Percentiles rank a stretch among this genome's conserved stretches.
These are phyloP conservation scores for Holothuria glaberrima DNA, from an alignment of 35 echinoderm and acorn worm species.

Conservation along the genomic window DNA sequence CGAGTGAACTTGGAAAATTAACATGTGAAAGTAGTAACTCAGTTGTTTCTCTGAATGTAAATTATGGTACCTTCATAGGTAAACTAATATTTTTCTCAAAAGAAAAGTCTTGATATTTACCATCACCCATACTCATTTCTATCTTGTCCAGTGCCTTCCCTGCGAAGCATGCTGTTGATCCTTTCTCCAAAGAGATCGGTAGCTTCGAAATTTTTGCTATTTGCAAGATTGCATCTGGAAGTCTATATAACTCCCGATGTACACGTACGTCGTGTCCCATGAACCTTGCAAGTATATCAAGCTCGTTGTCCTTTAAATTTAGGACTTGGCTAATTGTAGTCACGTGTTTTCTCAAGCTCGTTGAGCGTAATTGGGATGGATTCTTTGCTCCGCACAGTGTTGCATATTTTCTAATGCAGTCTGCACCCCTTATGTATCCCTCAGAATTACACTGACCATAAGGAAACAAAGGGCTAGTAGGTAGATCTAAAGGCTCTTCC, in stretches of 20 bases:
- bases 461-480: too few relatives aligned
- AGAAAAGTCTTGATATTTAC: too few relatives aligned
- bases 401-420: not conserved
- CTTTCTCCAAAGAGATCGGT: constrained; percentile 66
- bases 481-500: too few relatives aligned
- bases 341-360: constrained; percentile 71
- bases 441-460: too few relatives aligned
- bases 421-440: not conserved
- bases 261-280: constrained; percentile 62
- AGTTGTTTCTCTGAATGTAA: too few relatives aligned
- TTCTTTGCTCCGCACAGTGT: constrained; percentile 23
- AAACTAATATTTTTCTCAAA: too few relatives aligned
- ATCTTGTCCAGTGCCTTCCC: constrained; percentile 35
- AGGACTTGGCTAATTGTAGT: constrained; percentile 62
- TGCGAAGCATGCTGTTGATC: not conserved
- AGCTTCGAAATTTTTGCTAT: constrained; percentile 73
- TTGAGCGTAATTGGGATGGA: constrained; percentile 54
- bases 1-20: too few relatives aligned
- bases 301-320: constrained; percentile 73
- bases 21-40: too few relatives aligned
- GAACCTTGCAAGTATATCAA: constrained; percentile 74
- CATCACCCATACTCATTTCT: not conserved
- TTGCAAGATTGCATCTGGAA: constrained; percentile 64
- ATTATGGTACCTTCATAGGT: too few relatives aligned
- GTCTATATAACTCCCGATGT: constrained; percentile 63